Evolutionary conservation across 2,113 vertebrate species (phyloP).

Genomic region (Suricata suricatta): DNA sequence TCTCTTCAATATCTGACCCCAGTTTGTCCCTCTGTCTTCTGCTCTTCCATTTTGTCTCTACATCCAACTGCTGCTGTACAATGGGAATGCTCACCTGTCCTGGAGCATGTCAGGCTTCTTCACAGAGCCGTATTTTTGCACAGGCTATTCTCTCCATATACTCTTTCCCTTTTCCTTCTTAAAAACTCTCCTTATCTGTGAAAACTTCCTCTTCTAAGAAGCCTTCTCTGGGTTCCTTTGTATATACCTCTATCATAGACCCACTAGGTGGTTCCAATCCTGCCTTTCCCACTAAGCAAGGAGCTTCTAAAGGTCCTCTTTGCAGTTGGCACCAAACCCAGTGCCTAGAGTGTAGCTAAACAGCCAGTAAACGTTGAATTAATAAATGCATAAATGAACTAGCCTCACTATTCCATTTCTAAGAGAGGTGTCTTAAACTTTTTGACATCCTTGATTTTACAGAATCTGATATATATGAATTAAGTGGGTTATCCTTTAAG

Average conservation of each 20-base stretch:
- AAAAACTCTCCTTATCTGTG: background rate
- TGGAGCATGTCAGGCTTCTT: background rate
- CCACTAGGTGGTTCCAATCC: background rate
- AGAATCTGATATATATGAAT: background rate
- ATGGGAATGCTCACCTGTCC: background rate
- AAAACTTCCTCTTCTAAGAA: background rate
- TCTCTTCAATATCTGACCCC: background rate
- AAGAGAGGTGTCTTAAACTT: background rate
- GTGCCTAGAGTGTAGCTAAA: background rate
- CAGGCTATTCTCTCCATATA: background rate
- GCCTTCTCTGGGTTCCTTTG: background rate
- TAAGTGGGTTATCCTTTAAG: background rate
- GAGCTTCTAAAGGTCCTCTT: background rate
- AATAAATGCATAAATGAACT: background rate
- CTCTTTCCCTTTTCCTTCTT: background rate
- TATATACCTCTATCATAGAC: background rate
- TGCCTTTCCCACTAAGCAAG: background rate
- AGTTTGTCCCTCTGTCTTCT: background rate
- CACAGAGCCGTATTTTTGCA: background rate
- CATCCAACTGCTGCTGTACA: background rate
- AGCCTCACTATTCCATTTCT: background rate
- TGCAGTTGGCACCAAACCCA: background rate
- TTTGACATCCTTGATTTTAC: background rate
- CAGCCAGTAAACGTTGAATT: background rate
- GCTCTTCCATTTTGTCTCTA: background rate